phyloP scores from a whole-genome alignment of 2,888 invertebrate genomes.

The Chalcis sispes region DNA sequence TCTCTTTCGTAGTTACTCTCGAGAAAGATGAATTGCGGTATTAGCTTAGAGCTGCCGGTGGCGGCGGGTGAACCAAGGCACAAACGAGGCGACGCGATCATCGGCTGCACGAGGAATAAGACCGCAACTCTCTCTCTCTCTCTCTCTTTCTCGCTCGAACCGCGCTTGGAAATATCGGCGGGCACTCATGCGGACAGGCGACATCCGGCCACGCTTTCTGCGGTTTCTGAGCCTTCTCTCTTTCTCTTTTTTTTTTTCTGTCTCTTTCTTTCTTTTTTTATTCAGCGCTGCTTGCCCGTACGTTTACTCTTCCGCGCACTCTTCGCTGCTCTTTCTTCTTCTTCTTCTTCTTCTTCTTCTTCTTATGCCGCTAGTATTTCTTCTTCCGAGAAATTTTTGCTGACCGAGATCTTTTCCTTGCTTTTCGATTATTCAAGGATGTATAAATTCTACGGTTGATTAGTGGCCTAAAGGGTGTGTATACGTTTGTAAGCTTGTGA shows the following conservation, averaged over 20 bases:
- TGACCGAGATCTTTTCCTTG: conserved; percentile 3
- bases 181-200: conserved; percentile 67
- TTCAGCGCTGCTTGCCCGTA: not conserved
- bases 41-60: conserved; percentile 31
- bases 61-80: conserved; percentile 45
- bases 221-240: conserved; percentile 64
- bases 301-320: not conserved
- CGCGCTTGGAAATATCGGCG: conserved; percentile 55
- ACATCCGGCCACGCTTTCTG: conserved; percentile 74
- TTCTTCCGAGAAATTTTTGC: not conserved
- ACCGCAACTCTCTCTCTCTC: too few relatives aligned
- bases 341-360: not conserved
- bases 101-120: too few relatives aligned
- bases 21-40: conserved; percentile 57
- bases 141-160: too few relatives aligned
- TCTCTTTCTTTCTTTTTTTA: conserved; percentile 19
- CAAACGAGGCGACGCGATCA: conserved; percentile 45
- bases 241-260: conserved; percentile 7
- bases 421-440: not conserved
- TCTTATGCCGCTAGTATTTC: not conserved
- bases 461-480: too few relatives aligned
- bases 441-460: too few relatives aligned
- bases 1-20: not conserved
- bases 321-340: not conserved
- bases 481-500: too few relatives aligned